phyloP scores from a whole-genome alignment of 2,888 invertebrate species.

The Leptura quadrifasciata region DNA sequence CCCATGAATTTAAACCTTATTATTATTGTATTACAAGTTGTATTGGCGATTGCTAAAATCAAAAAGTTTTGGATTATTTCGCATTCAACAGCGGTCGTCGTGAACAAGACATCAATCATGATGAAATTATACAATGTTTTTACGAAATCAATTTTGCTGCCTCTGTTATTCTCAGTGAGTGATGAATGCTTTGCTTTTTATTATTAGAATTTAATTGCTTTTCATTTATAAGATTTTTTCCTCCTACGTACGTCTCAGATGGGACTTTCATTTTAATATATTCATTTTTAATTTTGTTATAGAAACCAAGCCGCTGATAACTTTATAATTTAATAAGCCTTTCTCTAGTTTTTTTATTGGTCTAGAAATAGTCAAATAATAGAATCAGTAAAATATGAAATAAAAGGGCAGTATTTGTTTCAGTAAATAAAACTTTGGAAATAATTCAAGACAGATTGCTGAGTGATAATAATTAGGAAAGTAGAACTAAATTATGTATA shows the following conservation, averaged over 20 bases:
- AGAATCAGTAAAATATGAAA: too few species aligned
- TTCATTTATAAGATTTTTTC: conserved; percentile 21
- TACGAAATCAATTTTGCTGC: conserved; percentile 37
- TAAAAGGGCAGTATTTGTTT: too few species aligned
- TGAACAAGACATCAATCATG: conserved; percentile 33
- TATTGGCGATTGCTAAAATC: neutral
- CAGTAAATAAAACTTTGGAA: too few species aligned
- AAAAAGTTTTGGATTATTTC: neutral
- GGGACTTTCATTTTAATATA: neutral
- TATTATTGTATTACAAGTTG: neutral
- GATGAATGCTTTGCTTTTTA: conserved; percentile 29
- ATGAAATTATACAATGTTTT: conserved; percentile 36
- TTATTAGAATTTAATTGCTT: conserved; percentile 39
- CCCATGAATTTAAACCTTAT: neutral
- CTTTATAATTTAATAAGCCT: too few species aligned
- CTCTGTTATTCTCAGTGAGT: conserved; percentile 4
- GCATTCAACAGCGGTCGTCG: neutral
- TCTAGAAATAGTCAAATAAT: too few species aligned
- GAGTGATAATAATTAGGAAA: too few species aligned
- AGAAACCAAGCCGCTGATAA: too few species aligned
- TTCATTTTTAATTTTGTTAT: too few species aligned
- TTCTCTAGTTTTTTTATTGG: too few species aligned
- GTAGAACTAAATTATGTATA: too few species aligned
- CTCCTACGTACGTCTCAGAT: neutral
- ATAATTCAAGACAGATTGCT: too few species aligned